Evolutionary conservation across 1,140 invertebrate species (phyloP).

Genomic region (Brachionus plicatilis): DNA sequence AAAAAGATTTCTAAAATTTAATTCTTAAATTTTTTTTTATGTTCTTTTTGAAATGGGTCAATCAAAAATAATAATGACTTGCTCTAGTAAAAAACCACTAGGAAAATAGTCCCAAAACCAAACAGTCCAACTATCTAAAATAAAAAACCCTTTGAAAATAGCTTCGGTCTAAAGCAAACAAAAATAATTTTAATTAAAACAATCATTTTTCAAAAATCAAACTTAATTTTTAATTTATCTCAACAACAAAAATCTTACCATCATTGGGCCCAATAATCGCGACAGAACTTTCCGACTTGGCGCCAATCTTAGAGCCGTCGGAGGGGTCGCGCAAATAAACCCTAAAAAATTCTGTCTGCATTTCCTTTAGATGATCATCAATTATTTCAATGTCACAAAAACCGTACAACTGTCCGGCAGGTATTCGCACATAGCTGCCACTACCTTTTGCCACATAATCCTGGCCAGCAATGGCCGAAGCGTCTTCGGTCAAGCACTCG

Average conservation of each 20-base stretch:
- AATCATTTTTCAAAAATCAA: not conserved
- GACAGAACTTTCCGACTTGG: not conserved
- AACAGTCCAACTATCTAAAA: not conserved
- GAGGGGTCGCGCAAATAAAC: constrained; percentile 3
- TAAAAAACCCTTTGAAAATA: not conserved
- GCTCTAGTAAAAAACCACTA: not conserved
- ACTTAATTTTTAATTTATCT: not conserved
- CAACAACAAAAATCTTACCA: not conserved
- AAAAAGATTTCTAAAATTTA: not conserved
- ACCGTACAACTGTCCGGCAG: not conserved
- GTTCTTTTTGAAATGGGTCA: not conserved
- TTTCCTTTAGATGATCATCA: constrained; percentile 12
- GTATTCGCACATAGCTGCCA: not conserved
- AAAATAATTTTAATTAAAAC: not conserved
- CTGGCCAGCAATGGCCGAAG: not conserved
- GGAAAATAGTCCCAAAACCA: not conserved
- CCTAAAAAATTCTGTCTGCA: not conserved
- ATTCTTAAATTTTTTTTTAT: not conserved
- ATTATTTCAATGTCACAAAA: constrained; percentile 33
- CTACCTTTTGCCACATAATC: not conserved
- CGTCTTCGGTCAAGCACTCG: constrained; percentile 11
- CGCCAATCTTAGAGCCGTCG: not conserved
- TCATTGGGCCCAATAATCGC: not conserved
- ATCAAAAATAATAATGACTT: not conserved
- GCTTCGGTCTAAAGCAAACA: not conserved